Percentiles rank a stretch among this genome's conserved stretches.
Evolutionary conservation across 2,888 invertebrate genomes (phyloP).

Genomic region (Tanaodytes sp.): DNA sequence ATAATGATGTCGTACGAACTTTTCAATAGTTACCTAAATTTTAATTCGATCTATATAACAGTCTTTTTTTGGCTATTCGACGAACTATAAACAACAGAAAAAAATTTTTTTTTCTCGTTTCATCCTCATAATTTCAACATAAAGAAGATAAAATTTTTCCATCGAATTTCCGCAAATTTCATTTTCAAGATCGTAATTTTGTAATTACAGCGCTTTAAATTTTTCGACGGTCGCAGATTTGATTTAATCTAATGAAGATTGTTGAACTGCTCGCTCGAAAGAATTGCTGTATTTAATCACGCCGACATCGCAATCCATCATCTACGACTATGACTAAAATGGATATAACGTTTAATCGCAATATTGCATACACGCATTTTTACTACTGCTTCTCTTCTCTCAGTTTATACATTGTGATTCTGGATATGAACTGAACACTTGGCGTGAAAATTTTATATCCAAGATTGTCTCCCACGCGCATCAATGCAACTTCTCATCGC

Average conservation of each 20-base stretch:
- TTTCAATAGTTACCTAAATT: constrained; percentile 63
- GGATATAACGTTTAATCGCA: constrained; percentile 50
- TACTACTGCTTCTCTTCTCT: constrained; percentile 15
- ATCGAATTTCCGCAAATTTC: constrained; percentile 36
- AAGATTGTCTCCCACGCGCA: constrained; percentile 14
- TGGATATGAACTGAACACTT: constrained; percentile 20
- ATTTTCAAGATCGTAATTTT: constrained; percentile 26
- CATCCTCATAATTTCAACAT: constrained; percentile 37
- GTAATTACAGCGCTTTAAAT: constrained; percentile 22
- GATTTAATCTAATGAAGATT: background rate
- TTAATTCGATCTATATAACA: constrained; percentile 70
- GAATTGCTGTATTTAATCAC: constrained; percentile 26
- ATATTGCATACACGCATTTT: constrained; percentile 49
- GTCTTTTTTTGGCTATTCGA: constrained; percentile 70
- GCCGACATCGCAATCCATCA: constrained; percentile 33
- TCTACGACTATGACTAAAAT: constrained; percentile 60
- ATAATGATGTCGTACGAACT: constrained; percentile 60
- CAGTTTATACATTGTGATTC: constrained; percentile 27
- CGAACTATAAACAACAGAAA: constrained; percentile 68
- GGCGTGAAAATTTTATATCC: constrained; percentile 9
- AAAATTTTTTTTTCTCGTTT: constrained; percentile 58
- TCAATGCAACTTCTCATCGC: constrained; percentile 19
- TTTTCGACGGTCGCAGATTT: too few relatives aligned
- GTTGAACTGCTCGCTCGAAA: background rate
- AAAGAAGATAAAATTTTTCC: constrained; percentile 32